These are phyloP conservation scores for Melanotaenia duboulayi DNA, from an alignment of 2,113 vertebrate species.

Conservation along the genomic window DNA sequence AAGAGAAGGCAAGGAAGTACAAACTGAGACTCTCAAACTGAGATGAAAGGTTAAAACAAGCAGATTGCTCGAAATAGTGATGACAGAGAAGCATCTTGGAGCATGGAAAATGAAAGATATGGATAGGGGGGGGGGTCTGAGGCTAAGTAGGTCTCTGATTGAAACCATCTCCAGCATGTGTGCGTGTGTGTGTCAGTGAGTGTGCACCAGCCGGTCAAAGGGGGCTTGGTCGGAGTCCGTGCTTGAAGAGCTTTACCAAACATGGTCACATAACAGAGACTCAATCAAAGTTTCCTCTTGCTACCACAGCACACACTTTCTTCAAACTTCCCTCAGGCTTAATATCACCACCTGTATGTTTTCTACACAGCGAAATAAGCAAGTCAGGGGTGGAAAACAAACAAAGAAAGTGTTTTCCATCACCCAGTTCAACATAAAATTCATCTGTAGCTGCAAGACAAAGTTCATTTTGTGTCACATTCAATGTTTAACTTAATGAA, in stretches of 20 bases:
- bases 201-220: slow-evolving; percentile 59
- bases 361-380: slow-evolving; percentile 18
- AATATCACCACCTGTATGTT: slow-evolving; percentile 36
- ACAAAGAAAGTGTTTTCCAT: slow-evolving; percentile 4
- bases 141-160: slow-evolving; percentile 63
- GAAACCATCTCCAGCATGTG: slow-evolving; percentile 67
- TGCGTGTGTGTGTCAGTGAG: slow-evolving; percentile 19
- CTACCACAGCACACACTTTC: slow-evolving; percentile 45
- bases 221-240: slow-evolving; percentile 71
- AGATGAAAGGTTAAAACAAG: slow-evolving; percentile 29
- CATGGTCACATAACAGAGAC: slow-evolving; percentile 81
- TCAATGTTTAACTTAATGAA: slow-evolving; percentile 8
- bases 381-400: slow-evolving; percentile 4
- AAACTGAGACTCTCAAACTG: slow-evolving; percentile 1
- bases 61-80: slow-evolving; percentile 20
- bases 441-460: neutral
- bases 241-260: slow-evolving; percentile 84
- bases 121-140: slow-evolving; percentile 17
- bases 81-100: slow-evolving; percentile 19
- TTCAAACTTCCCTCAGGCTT: slow-evolving; percentile 4
- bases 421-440: neutral
- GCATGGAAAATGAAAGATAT: slow-evolving; percentile 28
- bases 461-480: slow-evolving; percentile 30
- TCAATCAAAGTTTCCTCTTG: slow-evolving; percentile 65
- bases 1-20: slow-evolving; percentile 4